These are phyloP conservation scores for Cydia splendana DNA, from an alignment of 1,140 invertebrate genomes.

Conservation along the genomic window DNA sequence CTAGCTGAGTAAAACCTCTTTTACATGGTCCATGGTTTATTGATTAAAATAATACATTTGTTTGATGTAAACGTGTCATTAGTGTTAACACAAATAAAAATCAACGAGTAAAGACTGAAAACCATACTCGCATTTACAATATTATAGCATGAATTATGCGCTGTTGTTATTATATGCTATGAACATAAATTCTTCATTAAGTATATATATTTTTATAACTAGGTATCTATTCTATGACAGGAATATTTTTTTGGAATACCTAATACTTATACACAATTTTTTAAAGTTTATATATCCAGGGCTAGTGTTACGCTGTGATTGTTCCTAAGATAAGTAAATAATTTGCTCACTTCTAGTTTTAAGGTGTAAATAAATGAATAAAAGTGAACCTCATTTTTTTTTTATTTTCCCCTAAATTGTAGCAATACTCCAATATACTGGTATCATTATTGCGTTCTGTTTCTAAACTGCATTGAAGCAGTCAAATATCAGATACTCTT, in stretches of 20 bases:
- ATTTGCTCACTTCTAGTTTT: slow-evolving; percentile 54
- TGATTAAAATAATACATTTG: background rate
- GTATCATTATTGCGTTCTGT: background rate
- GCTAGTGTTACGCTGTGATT: slow-evolving; percentile 50
- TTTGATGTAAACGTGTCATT: background rate
- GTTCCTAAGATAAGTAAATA: slow-evolving; percentile 52
- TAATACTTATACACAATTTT: slow-evolving; percentile 5
- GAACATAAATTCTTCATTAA: background rate
- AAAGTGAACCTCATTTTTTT: background rate
- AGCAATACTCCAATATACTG: background rate
- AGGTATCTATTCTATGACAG: slow-evolving; percentile 16
- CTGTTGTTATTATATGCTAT: background rate
- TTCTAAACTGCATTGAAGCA: background rate
- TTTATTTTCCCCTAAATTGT: background rate
- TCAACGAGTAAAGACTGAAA: slow-evolving; percentile 30
- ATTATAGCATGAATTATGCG: background rate
- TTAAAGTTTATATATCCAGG: slow-evolving; percentile 29
- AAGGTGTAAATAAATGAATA: slow-evolving; percentile 34
- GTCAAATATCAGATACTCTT: background rate
- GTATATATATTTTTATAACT: background rate
- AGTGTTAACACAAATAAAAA: background rate
- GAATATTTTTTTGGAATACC: background rate
- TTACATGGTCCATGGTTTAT: too few species aligned
- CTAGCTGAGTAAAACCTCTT: slow-evolving; percentile 42
- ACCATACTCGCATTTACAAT: slow-evolving; percentile 19